Percentiles rank a stretch among this genome's conserved stretches.
phyloP scores from a whole-genome alignment of 2,888 invertebrate species.

The Drosophila peninsularis region DNA sequence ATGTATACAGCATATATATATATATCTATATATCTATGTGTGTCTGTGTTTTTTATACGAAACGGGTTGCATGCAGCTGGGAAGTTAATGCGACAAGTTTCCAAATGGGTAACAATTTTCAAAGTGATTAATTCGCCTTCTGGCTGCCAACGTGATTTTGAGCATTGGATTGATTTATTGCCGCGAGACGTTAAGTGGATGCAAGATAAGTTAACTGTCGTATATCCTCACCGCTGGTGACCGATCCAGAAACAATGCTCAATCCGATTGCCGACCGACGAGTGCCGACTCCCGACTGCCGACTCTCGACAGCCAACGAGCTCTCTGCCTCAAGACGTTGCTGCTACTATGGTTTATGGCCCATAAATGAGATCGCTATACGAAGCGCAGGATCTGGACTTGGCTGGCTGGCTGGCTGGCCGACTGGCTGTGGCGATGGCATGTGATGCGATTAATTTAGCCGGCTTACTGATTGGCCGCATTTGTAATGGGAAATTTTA shows the following conservation, averaged over 20 bases:
- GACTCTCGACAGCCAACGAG: background rate
- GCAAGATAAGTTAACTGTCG: constrained; percentile 81
- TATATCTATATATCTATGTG: background rate
- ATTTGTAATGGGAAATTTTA: constrained; percentile 68
- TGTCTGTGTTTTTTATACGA: constrained; percentile 2
- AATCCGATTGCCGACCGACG: constrained; percentile 25
- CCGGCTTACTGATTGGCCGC: constrained; percentile 61
- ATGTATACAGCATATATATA: background rate
- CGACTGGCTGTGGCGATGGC: constrained; percentile 16
- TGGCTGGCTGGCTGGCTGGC: background rate
- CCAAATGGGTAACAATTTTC: constrained; percentile 79
- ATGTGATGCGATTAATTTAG: constrained; percentile 72
- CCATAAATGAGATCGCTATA: constrained; percentile 77
- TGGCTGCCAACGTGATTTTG: constrained; percentile 75
- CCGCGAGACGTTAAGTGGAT: constrained; percentile 81
- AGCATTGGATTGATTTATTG: constrained; percentile 82
- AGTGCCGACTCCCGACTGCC: background rate
- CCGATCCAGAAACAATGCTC: constrained; percentile 63
- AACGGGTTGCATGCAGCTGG: constrained; percentile 60
- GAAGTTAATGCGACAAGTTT: constrained; percentile 78
- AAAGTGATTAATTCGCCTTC: constrained; percentile 81
- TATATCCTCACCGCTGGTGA: constrained; percentile 78
- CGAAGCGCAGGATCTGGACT: constrained; percentile 58
- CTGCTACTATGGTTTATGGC: constrained; percentile 69
- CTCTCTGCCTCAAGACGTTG: constrained; percentile 22